Conservation (phyloP, 2,113 vertebrate genomes). For the Oryzias melastigma region DNA sequence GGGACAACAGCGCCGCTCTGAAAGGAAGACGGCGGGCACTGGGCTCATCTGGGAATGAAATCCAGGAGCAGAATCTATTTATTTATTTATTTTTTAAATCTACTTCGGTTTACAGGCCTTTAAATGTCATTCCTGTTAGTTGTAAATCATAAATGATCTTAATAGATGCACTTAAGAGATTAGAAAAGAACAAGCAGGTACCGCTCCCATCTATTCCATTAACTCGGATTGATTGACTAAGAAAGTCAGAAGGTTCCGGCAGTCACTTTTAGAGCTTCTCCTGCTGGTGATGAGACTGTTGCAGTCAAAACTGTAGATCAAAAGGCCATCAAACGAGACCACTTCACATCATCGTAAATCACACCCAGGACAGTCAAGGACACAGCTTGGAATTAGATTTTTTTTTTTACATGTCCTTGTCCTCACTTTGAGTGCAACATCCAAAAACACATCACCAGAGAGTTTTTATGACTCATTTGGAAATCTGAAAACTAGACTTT, state of each 20-base stretch:
- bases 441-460: constrained; percentile 6
- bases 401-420: constrained; percentile 4
- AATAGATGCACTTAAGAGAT: constrained; percentile 62
- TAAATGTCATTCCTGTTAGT: constrained; percentile 11
- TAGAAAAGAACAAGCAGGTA: constrained; percentile 17
- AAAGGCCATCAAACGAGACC: constrained; percentile 60
- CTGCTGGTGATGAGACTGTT: constrained; percentile 32
- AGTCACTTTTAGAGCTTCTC: constrained; percentile 60
- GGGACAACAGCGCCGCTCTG: constrained; percentile 39
- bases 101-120: not conserved
- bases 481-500: constrained; percentile 4
- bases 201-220: constrained; percentile 41
- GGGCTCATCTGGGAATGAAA: constrained; percentile 32
- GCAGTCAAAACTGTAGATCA: constrained; percentile 56
- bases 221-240: constrained; percentile 43
- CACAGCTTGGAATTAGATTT: constrained; percentile 37
- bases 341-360: constrained; percentile 61
- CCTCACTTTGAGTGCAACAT: constrained; percentile 19
- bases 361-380: constrained; percentile 37
- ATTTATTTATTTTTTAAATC: not conserved
- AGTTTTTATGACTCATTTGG: too few relatives aligned
- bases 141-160: constrained; percentile 53
- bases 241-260: constrained; percentile 33
- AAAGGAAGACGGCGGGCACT: constrained; percentile 30
- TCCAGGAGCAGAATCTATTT: constrained; percentile 1